Evolutionary conservation across 2,888 invertebrate species (phyloP), one percentile per base, ranked within the genome.

Genomic region (Stomorhina lunata): DNA sequence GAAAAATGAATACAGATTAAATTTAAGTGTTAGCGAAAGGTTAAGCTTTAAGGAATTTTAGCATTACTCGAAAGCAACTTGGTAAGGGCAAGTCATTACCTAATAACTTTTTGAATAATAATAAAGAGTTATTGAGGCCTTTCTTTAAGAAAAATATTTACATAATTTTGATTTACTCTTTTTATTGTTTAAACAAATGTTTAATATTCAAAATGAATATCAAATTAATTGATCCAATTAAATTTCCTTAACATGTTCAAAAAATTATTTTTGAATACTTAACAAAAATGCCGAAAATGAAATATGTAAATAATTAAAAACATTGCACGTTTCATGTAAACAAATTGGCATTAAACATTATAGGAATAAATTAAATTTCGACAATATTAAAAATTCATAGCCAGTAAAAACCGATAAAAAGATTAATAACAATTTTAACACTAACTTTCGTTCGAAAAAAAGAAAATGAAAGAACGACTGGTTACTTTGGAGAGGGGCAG

Each of bases 321-420:
- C 53, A 61, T 15, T 53, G 61, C 77, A 77, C 69, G 61, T 77
- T 61, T 77, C 69, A 25, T 69, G 69, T 69, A 69, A 77, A 63
- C 77, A 77, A 77, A 69, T 69, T 53, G 34, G 61, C 53, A 69
- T 32, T 37, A 53, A 37, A 69, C 68, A 32, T 22, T 61, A 32
- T 53, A 22, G 22, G 68, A 77, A 77, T 77, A 69, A 7, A 37
- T 61, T 61, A 77, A 15, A 45, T 66, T 66, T 73, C 43, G 25
- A 15, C 9, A n/a, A 29, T 55, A 50, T 50, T 27, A 57, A 34
- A 9, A 20, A 59, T 65, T 61, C 40, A 77, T 22, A 40, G 17
- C 22, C 22, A 12, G 37, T n/a, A 29, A 25, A 76, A 20, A 12
- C 37, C 59, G 57, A 50, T 27, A 55, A 7, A 50, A 15, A 48